These are phyloP conservation scores for Macropodus opercularis DNA, from an alignment of 2,797 vertebrate genomes.

Conservation along the genomic window DNA sequence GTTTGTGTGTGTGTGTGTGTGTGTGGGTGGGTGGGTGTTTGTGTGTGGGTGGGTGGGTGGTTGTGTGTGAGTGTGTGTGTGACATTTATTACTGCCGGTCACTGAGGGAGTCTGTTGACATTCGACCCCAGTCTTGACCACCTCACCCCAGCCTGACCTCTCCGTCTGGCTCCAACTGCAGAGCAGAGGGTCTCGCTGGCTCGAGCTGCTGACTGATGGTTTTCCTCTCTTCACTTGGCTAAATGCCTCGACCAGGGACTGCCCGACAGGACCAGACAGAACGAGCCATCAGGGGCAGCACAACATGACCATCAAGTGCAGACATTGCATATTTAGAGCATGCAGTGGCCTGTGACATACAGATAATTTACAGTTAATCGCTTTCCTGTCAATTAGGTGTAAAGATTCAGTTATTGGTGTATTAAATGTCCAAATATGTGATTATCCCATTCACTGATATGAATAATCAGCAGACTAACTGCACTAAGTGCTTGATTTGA, in stretches of 20 bases:
- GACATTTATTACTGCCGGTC: slow-evolving; percentile 63
- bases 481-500: background rate
- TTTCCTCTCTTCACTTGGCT: slow-evolving; percentile 59
- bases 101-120: slow-evolving; percentile 66
- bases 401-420: background rate
- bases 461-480: slow-evolving; percentile 10
- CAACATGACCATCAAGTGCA: slow-evolving; percentile 34
- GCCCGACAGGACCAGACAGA: slow-evolving; percentile 41
- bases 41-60: too few relatives aligned
- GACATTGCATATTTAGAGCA: slow-evolving; percentile 1
- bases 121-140: slow-evolving; percentile 64
- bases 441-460: background rate
- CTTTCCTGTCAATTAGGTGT: background rate
- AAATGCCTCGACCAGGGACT: slow-evolving; percentile 55
- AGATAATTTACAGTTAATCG: background rate
- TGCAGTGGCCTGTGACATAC: background rate
- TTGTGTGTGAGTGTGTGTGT: slow-evolving; percentile 20
- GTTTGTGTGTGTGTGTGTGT: slow-evolving; percentile 14
- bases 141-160: slow-evolving; percentile 65
- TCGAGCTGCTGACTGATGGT: slow-evolving; percentile 61
- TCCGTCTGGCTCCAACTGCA: slow-evolving; percentile 61
- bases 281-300: slow-evolving; percentile 33
- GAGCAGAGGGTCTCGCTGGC: slow-evolving; percentile 76
- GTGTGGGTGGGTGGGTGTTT: too few relatives aligned
- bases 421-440: background rate